Percentiles rank a stretch among this genome's conserved stretches.
These are phyloP conservation scores for Gymnoscopelus braueri DNA, from an alignment of 2,797 vertebrate genomes.

Conservation along the genomic window DNA sequence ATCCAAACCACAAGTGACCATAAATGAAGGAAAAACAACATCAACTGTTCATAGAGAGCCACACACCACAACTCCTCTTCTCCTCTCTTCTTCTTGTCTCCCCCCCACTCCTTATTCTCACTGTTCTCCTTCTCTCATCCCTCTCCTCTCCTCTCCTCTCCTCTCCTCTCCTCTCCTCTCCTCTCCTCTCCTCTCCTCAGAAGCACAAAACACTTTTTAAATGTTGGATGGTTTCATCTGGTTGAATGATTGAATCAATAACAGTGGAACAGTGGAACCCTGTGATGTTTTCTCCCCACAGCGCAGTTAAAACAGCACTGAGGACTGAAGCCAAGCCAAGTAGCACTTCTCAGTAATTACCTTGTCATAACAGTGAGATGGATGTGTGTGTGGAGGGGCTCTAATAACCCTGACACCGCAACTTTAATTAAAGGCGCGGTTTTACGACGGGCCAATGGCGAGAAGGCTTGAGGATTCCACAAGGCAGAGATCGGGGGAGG, in stretches of 20 bases:
- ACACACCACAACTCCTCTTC: too few species aligned
- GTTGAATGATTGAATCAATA: slow-evolving; percentile 52
- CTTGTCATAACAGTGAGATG: slow-evolving; percentile 75
- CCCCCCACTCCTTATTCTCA: too few species aligned
- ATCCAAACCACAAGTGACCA: slow-evolving; percentile 43
- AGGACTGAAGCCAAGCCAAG: slow-evolving; percentile 65
- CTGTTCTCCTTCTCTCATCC: too few species aligned
- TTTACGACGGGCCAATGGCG: slow-evolving; percentile 33
- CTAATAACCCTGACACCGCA: slow-evolving; percentile 24
- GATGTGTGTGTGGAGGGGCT: slow-evolving; percentile 39
- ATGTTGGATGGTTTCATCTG: slow-evolving; percentile 46
- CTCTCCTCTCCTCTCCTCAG: background rate
- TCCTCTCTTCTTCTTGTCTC: too few species aligned
- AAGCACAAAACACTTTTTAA: background rate
- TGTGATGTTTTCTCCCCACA: slow-evolving; percentile 60
- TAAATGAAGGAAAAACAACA: too few species aligned
- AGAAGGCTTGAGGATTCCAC: slow-evolving; percentile 12
- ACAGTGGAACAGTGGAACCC: slow-evolving; percentile 49
- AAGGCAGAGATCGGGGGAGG: background rate
- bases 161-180: too few species aligned
- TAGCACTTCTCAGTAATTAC: slow-evolving; percentile 75
- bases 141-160: too few species aligned
- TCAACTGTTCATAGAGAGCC: too few species aligned
- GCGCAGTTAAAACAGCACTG: slow-evolving; percentile 64
- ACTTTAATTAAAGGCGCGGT: slow-evolving; percentile 40